Percentiles rank a stretch among this genome's conserved stretches.
Evolutionary conservation across 2,888 invertebrate species (phyloP).

Genomic region (Amiota mariae): DNA sequence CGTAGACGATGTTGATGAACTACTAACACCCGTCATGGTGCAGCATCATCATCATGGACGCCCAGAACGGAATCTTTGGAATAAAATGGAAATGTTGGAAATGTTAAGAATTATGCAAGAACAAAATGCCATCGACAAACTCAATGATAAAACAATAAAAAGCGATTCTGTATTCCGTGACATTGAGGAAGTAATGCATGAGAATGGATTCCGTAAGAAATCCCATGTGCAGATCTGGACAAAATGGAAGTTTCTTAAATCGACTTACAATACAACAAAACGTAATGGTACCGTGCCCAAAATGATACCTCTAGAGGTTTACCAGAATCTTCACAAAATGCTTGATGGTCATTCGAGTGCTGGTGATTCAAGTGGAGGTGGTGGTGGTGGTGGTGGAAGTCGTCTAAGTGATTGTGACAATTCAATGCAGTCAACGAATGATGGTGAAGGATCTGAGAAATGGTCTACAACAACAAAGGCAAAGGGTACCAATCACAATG

Average conservation of each 20-base stretch:
- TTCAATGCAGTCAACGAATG: slow-evolving; percentile 53
- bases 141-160: slow-evolving; percentile 70
- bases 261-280: slow-evolving; percentile 71
- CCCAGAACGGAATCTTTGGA: slow-evolving; percentile 72
- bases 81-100: slow-evolving; percentile 69
- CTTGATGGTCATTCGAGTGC: slow-evolving; percentile 45
- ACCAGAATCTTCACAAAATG: slow-evolving; percentile 65
- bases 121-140: slow-evolving; percentile 64
- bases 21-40: slow-evolving; percentile 46
- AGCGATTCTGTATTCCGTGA: slow-evolving; percentile 70
- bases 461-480: background rate
- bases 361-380: slow-evolving; percentile 36
- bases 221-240: slow-evolving; percentile 72
- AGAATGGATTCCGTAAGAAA: slow-evolving; percentile 69
- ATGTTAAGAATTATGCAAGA: slow-evolving; percentile 70
- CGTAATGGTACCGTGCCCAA: slow-evolving; percentile 69
- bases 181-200: slow-evolving; percentile 68
- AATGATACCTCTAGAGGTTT: slow-evolving; percentile 66
- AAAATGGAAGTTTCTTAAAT: slow-evolving; percentile 73
- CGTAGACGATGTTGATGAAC: slow-evolving; percentile 63
- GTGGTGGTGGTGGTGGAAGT: slow-evolving; percentile 30
- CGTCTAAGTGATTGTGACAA: slow-evolving; percentile 54
- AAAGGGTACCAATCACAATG: slow-evolving; percentile 36
- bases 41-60: slow-evolving; percentile 45
- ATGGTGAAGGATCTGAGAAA: slow-evolving; percentile 46